Conservation (phyloP, 2,888 invertebrate species). For the Papilio gigon region DNA sequence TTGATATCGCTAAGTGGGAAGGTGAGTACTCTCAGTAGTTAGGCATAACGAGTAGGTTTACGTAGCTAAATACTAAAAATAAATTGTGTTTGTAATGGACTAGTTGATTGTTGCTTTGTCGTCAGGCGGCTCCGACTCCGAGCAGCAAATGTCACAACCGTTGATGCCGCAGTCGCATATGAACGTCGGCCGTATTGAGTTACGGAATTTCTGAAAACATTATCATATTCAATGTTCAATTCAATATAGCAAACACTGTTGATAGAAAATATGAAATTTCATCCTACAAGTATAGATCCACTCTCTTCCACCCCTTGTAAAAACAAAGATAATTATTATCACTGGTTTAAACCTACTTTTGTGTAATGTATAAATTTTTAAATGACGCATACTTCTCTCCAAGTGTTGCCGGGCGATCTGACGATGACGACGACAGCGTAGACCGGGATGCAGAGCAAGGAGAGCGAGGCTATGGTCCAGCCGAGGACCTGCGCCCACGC, state of each 20-base stretch:
- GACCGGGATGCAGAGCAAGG: conserved; percentile 92
- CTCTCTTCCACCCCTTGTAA: not conserved
- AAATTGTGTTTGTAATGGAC: conserved; percentile 49
- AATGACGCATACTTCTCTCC: conserved; percentile 85
- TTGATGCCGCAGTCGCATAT: conserved; percentile 90
- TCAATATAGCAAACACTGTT: conserved; percentile 7
- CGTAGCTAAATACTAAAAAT: conserved; percentile 38
- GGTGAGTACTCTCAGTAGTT: conserved; percentile 47
- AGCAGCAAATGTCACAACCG: conserved; percentile 86
- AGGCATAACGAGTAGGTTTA: conserved; percentile 38
- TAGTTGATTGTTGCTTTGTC: conserved; percentile 75
- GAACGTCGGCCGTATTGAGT: conserved; percentile 87
- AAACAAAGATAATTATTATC: not conserved
- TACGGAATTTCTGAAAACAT: conserved; percentile 87
- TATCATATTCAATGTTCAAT: conserved; percentile 34
- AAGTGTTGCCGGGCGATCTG: conserved; percentile 86
- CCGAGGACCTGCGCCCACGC: conserved; percentile 93
- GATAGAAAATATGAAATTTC: not conserved
- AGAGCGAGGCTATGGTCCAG: conserved; percentile 92
- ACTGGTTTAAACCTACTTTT: too few relatives aligned
- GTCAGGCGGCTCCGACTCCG: conserved; percentile 73
- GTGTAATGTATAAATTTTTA: too few relatives aligned
- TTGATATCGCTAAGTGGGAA: conserved; percentile 59
- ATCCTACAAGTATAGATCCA: conserved; percentile 8
- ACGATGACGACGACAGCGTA: conserved; percentile 88